Percentiles rank a stretch among this genome's conserved stretches.
Conservation (phyloP, 2,888 invertebrate genomes). For the Argyresthia albistria region DNA sequence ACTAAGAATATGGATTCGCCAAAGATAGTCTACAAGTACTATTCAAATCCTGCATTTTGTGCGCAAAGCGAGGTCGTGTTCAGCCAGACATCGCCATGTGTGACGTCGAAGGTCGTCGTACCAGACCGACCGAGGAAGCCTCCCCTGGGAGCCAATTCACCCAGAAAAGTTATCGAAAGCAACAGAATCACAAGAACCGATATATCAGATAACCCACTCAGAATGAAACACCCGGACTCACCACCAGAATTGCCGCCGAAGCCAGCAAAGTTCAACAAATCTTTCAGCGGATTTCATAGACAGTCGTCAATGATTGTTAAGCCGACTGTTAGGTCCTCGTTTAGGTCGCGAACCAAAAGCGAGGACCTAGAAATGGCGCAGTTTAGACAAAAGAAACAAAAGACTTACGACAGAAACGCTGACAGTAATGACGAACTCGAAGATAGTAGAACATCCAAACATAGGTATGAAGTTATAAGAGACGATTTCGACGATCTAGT, state of each 20-base stretch:
- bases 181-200: slow-evolving; percentile 59
- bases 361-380: slow-evolving; percentile 66
- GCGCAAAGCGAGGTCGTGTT: slow-evolving; percentile 79
- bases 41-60: slow-evolving; percentile 86
- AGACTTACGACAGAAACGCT: slow-evolving; percentile 38
- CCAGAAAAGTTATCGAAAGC: slow-evolving; percentile 43
- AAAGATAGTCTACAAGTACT: slow-evolving; percentile 74
- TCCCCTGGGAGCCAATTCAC: slow-evolving; percentile 58
- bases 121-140: slow-evolving; percentile 45
- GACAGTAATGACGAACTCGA: slow-evolving; percentile 47
- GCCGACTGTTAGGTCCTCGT: slow-evolving; percentile 44
- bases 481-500: slow-evolving; percentile 52
- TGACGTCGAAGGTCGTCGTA: slow-evolving; percentile 33
- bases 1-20: slow-evolving; percentile 54
- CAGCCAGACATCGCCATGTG: slow-evolving; percentile 45
- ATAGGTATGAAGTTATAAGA: slow-evolving; percentile 71
- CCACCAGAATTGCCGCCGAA: slow-evolving; percentile 61
- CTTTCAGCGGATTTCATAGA: slow-evolving; percentile 39
- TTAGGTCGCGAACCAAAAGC: slow-evolving; percentile 44
- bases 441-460: slow-evolving; percentile 42
- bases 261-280: slow-evolving; percentile 36
- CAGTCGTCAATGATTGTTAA: slow-evolving; percentile 65
- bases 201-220: slow-evolving; percentile 59
- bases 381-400: slow-evolving; percentile 33
- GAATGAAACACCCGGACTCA: slow-evolving; percentile 45